Evolutionary conservation across 2,888 invertebrate genomes (phyloP).

Genomic region (Drosophila algonquin): DNA sequence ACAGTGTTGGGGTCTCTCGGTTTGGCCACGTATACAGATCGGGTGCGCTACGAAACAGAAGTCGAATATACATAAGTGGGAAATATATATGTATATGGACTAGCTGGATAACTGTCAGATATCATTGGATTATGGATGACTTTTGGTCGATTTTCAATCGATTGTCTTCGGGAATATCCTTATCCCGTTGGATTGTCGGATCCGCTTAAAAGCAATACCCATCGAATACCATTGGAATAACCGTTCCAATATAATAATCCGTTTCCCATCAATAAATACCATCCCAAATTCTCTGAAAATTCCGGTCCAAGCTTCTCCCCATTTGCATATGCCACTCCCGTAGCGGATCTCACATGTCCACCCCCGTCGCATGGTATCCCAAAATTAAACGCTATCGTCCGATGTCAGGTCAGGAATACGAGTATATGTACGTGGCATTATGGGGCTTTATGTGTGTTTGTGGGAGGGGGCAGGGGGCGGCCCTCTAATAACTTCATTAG

Average conservation of each 20-base stretch:
- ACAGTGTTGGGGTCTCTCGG: not conserved
- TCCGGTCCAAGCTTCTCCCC: no score
- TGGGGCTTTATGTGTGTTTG: conserved; percentile 36
- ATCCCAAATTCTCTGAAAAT: no score
- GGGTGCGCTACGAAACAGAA: not conserved
- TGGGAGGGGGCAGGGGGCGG: not conserved
- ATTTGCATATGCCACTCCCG: not conserved
- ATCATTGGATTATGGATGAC: not conserved
- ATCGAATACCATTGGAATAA: no score
- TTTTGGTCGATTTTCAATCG: not conserved
- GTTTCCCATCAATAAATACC: no score
- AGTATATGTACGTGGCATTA: conserved; percentile 5
- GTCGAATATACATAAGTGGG: not conserved
- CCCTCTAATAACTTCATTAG: conserved; percentile 76
- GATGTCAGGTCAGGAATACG: conserved; percentile 29
- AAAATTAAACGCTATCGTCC: not conserved
- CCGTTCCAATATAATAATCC: no score
- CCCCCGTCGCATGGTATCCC: conserved; percentile 1
- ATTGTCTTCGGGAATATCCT: no score
- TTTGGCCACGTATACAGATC: not conserved
- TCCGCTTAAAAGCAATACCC: no score
- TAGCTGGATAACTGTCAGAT: not conserved
- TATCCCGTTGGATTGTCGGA: no score
- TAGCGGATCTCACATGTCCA: not conserved
- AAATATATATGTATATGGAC: not conserved